Evolutionary conservation across 2,888 invertebrate genomes (phyloP).

Genomic region (Cheilosia pagana): DNA sequence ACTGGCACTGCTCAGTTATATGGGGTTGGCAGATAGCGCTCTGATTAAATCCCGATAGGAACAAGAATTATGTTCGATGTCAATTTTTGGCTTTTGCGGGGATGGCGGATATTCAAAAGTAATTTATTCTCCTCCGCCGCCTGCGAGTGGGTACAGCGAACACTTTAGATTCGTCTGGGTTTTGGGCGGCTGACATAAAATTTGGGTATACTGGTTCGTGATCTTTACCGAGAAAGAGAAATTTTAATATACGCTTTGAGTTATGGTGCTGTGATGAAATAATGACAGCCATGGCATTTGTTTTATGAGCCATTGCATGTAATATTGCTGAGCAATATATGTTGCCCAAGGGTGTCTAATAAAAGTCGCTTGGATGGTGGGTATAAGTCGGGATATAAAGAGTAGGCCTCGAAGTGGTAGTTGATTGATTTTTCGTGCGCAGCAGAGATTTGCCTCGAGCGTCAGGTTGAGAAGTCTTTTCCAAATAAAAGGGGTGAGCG

Average conservation of each 20-base stretch:
- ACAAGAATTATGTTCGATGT: conserved; percentile 61
- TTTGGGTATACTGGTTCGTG: conserved; percentile 2
- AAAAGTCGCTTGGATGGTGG: background rate
- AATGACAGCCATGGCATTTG: conserved; percentile 69
- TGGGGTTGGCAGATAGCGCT: background rate
- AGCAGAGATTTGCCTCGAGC: too few relatives aligned
- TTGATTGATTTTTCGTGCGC: too few relatives aligned
- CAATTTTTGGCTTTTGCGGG: conserved; percentile 46
- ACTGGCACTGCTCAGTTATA: background rate
- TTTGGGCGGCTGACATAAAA: conserved; percentile 14
- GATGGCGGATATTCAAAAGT: conserved; percentile 30
- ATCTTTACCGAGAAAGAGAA: conserved; percentile 11
- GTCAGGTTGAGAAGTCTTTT: too few relatives aligned
- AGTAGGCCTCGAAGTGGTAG: background rate
- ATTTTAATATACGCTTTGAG: conserved; percentile 67
- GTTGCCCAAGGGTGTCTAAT: conserved; percentile 9
- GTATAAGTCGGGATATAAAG: conserved; percentile 14
- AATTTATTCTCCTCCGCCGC: conserved; percentile 47
- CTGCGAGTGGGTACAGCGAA: background rate
- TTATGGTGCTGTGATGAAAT: conserved; percentile 62
- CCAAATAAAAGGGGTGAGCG: too few relatives aligned
- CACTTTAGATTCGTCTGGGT: background rate
- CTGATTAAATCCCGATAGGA: conserved; percentile 46
- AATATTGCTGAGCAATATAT: conserved; percentile 42
- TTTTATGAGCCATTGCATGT: conserved; percentile 48